Evolutionary conservation across 2,888 invertebrate genomes (phyloP).

Genomic region (Drosophila niveifrons): DNA sequence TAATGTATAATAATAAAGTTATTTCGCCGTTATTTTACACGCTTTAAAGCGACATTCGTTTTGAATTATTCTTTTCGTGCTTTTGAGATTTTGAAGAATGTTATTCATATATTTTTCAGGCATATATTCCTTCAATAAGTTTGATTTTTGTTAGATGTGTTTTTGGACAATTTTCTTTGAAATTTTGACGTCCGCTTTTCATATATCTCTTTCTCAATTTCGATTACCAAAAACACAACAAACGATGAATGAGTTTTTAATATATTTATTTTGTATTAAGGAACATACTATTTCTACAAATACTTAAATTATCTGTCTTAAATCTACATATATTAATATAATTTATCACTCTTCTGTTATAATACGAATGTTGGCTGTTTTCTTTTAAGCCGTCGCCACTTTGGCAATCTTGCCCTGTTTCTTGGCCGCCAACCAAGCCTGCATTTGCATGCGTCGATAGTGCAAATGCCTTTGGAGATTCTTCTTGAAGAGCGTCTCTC

Average conservation of each 20-base stretch:
- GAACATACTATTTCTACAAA: background rate
- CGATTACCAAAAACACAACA: background rate
- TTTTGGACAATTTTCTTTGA: too few species aligned
- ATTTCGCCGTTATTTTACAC: too few species aligned
- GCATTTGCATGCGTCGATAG: conserved; percentile 62
- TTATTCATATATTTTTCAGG: too few species aligned
- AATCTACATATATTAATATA: background rate
- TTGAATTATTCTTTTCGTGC: too few species aligned
- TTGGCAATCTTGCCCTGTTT: conserved; percentile 34
- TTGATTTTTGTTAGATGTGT: too few species aligned
- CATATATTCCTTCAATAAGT: too few species aligned
- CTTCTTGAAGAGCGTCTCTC: conserved; percentile 71
- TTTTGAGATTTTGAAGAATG: too few species aligned
- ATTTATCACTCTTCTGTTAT: conserved; percentile 9
- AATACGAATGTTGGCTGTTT: background rate
- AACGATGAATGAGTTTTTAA: background rate
- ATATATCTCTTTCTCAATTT: too few species aligned
- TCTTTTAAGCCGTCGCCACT: background rate
- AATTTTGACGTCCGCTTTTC: too few species aligned
- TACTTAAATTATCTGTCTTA: background rate
- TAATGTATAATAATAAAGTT: too few species aligned
- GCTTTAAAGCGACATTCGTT: too few species aligned
- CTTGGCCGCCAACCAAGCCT: conserved; percentile 42
- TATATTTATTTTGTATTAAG: background rate
- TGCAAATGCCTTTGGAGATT: conserved; percentile 60